These are phyloP conservation scores for Slavum lentiscoides DNA, from an alignment of 2,888 invertebrate species.

Conservation along the genomic window DNA sequence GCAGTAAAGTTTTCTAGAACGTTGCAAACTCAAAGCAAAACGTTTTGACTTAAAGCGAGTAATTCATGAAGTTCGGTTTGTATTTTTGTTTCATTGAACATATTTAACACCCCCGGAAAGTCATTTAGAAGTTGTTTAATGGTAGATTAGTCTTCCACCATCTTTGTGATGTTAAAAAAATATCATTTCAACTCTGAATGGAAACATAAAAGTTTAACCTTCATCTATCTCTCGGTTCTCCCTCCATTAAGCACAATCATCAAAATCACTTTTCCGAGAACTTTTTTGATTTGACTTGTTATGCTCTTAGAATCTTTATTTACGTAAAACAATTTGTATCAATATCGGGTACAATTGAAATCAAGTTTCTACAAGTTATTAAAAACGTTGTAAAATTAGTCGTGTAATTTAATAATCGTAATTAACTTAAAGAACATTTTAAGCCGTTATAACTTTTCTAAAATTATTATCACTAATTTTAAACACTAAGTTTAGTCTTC, in stretches of 20 bases:
- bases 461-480: conserved; percentile 4
- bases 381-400: neutral
- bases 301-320: neutral
- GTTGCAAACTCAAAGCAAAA: conserved; percentile 9
- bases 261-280: conserved; percentile 6
- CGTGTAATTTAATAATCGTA: conserved; percentile 1
- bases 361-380: neutral
- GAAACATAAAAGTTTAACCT: conserved; percentile 9
- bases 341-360: neutral
- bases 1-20: conserved; percentile 8
- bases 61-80: conserved; percentile 26
- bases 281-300: neutral
- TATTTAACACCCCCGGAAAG: conserved; percentile 33
- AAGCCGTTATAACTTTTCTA: neutral
- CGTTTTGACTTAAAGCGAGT: neutral
- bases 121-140: conserved; percentile 33
- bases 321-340: conserved; percentile 14
- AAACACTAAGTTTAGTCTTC: neutral
- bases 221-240: neutral
- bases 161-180: conserved; percentile 12
- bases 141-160: conserved; percentile 14
- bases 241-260: neutral
- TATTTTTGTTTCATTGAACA: conserved; percentile 27
- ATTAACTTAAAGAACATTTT: conserved; percentile 8
- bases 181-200: conserved; percentile 1